These are phyloP conservation scores for Pachyuromys duprasi DNA, from an alignment of 2,797 vertebrate genomes.

Conservation along the genomic window DNA sequence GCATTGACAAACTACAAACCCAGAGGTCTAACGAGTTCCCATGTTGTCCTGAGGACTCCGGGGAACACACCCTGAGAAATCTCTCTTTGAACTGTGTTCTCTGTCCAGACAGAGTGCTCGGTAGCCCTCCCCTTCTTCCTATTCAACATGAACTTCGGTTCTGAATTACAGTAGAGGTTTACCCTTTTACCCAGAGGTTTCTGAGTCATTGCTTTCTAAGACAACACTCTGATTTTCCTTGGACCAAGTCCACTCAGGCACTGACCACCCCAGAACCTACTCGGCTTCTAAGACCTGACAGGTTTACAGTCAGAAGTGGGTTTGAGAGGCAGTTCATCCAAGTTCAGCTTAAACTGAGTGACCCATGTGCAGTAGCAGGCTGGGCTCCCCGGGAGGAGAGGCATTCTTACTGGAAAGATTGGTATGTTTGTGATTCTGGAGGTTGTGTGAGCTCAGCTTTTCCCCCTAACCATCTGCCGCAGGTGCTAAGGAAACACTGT, in stretches of 20 bases:
- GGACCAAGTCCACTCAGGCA: constrained; percentile 34
- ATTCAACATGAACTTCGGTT: constrained; percentile 31
- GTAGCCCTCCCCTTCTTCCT: not conserved
- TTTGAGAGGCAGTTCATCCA: constrained; percentile 57
- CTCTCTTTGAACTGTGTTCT: not conserved
- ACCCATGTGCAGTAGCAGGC: constrained; percentile 14
- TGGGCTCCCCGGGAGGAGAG: constrained; percentile 49
- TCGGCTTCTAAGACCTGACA: constrained; percentile 57
- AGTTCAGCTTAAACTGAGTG: constrained; percentile 72
- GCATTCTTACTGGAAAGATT: constrained; percentile 75
- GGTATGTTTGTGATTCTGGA: constrained; percentile 81
- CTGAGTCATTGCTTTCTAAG: constrained; percentile 74
- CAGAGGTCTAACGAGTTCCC: not conserved
- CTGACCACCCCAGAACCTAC: constrained; percentile 25
- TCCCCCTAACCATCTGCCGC: constrained; percentile 80
- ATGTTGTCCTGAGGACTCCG: not conserved
- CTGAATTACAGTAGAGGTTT: constrained; percentile 25
- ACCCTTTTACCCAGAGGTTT: not conserved
- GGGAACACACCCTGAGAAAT: not conserved
- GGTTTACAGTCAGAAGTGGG: constrained; percentile 67
- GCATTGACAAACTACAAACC: not conserved
- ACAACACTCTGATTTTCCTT: constrained; percentile 73
- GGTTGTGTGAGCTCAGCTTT: constrained; percentile 82
- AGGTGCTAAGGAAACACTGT: constrained; percentile 81
- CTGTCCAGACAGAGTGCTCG: not conserved